These are phyloP conservation scores for Aphelenchoides besseyi DNA, from an alignment of 1,140 invertebrate species.

Conservation along the genomic window DNA sequence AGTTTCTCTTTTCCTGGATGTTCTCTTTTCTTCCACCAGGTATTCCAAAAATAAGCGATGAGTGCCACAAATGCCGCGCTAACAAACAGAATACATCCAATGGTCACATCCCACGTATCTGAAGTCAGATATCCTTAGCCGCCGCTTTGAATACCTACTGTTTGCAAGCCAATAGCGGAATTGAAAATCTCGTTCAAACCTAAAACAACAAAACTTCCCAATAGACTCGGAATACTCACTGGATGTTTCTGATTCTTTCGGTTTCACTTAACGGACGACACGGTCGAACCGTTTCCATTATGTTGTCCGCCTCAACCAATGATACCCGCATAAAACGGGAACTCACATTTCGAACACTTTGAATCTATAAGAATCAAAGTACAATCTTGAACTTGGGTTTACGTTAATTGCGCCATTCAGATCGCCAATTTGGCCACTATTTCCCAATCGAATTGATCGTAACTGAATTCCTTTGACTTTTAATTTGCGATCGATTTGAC, in stretches of 20 bases:
- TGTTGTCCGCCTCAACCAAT: neutral
- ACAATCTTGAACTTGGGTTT: neutral
- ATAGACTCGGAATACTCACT: neutral
- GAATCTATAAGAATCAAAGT: neutral
- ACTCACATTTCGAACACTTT: slow-evolving; percentile 1
- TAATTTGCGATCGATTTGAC: slow-evolving; percentile 1
- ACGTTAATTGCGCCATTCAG: neutral
- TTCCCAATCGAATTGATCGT: slow-evolving; percentile 4
- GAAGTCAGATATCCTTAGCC: neutral
- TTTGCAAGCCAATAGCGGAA: slow-evolving; percentile 14
- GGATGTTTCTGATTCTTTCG: slow-evolving; percentile 9
- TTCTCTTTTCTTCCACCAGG: neutral
- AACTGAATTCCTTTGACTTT: slow-evolving; percentile 8
- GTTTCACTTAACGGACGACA: neutral
- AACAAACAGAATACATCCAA: neutral
- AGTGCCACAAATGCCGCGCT: neutral
- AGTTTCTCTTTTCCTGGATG: neutral
- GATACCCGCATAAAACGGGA: slow-evolving; percentile 13
- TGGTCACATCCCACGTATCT: slow-evolving; percentile 8
- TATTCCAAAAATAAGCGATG: neutral
- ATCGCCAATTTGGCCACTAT: neutral
- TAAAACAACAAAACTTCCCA: neutral
- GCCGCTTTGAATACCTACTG: neutral
- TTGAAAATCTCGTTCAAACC: slow-evolving; percentile 6
- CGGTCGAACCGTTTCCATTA: slow-evolving; percentile 1